Percentiles rank a stretch among this genome's conserved stretches.
phyloP scores from a whole-genome alignment of 2,888 invertebrate species.

The Xestia sexstrigata region DNA sequence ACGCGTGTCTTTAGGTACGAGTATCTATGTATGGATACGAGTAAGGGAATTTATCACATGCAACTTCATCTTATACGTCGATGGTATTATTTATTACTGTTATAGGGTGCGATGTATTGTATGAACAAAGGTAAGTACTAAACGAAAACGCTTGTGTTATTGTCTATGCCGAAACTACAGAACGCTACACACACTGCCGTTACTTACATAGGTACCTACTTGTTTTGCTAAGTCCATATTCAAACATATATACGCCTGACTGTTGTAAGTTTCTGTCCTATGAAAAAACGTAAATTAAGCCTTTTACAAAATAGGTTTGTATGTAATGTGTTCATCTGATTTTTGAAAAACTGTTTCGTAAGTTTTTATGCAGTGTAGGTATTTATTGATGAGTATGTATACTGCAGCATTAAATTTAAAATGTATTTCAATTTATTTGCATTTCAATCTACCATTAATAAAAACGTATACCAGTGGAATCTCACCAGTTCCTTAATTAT shows the following conservation, averaged over 20 bases:
- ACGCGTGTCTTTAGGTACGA: not conserved
- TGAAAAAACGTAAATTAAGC: not conserved
- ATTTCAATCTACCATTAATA: too few species aligned
- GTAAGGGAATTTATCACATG: constrained; percentile 1
- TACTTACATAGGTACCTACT: too few species aligned
- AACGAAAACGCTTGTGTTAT: not conserved
- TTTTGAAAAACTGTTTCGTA: not conserved
- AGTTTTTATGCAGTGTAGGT: not conserved
- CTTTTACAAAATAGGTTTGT: not conserved
- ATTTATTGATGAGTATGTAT: too few species aligned
- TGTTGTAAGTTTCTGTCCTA: not conserved
- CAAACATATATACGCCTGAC: not conserved
- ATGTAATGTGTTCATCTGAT: not conserved
- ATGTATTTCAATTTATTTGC: too few species aligned
- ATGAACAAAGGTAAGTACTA: not conserved
- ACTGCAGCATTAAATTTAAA: too few species aligned
- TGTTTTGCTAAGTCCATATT: not conserved
- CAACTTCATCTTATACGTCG: not conserved
- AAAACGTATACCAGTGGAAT: not conserved
- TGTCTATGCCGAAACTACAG: not conserved
- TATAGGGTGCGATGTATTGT: not conserved
- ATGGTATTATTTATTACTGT: not conserved
- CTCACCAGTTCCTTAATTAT: not conserved
- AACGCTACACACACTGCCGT: not conserved
- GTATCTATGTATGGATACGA: not conserved